Conservation (phyloP, 2,888 invertebrate genomes). For the Dioctria linearis region DNA sequence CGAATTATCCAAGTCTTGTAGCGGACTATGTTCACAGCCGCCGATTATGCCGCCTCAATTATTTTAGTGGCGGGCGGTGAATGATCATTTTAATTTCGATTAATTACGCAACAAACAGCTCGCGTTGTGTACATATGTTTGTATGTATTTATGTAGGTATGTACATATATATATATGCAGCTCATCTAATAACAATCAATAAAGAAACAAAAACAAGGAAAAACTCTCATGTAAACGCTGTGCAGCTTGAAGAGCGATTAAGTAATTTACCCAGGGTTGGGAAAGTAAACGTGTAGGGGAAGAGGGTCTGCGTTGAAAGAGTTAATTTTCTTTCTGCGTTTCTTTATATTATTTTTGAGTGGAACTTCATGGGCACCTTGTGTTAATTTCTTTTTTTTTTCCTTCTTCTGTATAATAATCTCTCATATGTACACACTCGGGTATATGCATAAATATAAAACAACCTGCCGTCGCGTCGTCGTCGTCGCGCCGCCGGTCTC, state of each 20-base stretch:
- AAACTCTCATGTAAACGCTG: neutral
- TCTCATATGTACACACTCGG: too few relatives aligned
- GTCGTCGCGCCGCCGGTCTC: neutral
- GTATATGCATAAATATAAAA: neutral
- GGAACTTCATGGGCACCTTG: constrained; percentile 5
- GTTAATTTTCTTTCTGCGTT: neutral
- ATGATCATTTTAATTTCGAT: constrained; percentile 2
- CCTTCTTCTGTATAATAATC: neutral
- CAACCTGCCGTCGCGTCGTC: neutral
- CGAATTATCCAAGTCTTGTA: neutral
- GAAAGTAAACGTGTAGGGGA: too few relatives aligned
- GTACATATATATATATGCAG: neutral
- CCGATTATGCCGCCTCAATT: neutral
- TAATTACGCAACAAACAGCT: neutral
- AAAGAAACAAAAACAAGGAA: neutral
- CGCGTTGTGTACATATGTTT: neutral
- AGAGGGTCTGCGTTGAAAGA: neutral
- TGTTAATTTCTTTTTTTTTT: neutral
- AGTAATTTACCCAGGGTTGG: neutral
- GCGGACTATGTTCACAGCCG: neutral
- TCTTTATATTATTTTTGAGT: neutral
- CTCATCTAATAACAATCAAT: constrained; percentile 1
- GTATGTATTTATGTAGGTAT: too few relatives aligned
- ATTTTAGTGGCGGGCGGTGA: neutral
- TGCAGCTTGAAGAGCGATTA: neutral